These are phyloP conservation scores for Tachysurus fulvidraco DNA, from an alignment of 2,113 vertebrate species.

Conservation along the genomic window DNA sequence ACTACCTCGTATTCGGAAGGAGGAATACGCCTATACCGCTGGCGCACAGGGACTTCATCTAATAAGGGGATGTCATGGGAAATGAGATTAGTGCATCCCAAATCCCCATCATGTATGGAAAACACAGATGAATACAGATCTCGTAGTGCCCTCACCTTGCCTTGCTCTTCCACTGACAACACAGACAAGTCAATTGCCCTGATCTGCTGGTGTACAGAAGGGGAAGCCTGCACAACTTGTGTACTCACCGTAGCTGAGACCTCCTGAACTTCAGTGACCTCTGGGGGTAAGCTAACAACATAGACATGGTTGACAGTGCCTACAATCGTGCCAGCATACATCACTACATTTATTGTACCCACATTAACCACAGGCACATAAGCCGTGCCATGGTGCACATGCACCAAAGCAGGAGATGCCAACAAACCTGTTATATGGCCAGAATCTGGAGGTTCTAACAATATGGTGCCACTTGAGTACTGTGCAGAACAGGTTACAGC, in stretches of 20 bases:
- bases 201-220: background rate
- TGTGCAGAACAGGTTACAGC: constrained; percentile 18
- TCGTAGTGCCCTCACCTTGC: background rate
- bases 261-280: background rate
- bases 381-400: background rate
- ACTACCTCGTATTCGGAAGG: constrained; percentile 14
- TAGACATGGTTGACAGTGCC: background rate
- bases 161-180: background rate
- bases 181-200: too few species aligned
- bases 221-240: too few species aligned
- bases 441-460: constrained; percentile 14
- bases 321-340: background rate
- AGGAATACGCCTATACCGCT: background rate
- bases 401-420: constrained; percentile 4
- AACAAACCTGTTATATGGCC: constrained; percentile 20
- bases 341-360: background rate
- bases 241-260: background rate
- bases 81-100: constrained; percentile 7
- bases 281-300: background rate
- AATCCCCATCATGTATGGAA: background rate
- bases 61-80: constrained; percentile 7
- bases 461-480: background rate
- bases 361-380: constrained; percentile 23
- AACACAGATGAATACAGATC: background rate
- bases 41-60: background rate